A percentile compares a stretch with the other conserved stretches of the same genome.
Evolutionary conservation across 2,113 vertebrate species (phyloP).

Genomic region (Mustela lutreola): DNA sequence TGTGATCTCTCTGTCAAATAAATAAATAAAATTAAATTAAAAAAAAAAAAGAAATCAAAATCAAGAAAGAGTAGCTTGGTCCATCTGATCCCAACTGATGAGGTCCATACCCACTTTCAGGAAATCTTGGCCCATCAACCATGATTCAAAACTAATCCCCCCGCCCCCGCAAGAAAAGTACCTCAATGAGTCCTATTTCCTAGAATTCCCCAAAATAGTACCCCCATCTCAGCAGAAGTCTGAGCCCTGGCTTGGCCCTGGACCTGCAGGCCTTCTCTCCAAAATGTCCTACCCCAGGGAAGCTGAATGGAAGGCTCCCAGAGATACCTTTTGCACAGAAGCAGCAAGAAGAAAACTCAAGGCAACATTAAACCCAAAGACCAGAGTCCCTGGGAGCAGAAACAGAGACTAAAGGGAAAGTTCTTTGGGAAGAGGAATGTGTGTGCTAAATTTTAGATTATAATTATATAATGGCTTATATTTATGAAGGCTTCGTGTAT

Average conservation of each 20-base stretch:
- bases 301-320: neutral
- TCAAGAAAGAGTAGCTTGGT: neutral
- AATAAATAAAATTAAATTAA: too few relatives aligned
- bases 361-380: neutral
- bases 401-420: neutral
- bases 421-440: neutral
- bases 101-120: neutral
- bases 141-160: neutral
- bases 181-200: neutral
- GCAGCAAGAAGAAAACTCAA: neutral
- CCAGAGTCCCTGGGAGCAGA: neutral
- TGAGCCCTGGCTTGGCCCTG: neutral
- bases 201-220: neutral
- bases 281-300: neutral
- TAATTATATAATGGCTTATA: neutral
- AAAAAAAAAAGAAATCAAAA: neutral
- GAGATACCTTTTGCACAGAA: neutral
- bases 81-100: neutral
- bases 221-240: neutral
- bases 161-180: fast-evolving
- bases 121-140: neutral
- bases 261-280: neutral
- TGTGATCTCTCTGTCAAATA: too few relatives aligned
- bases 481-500: neutral
- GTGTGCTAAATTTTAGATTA: neutral